Percentiles rank a stretch among this genome's conserved stretches.
Conservation (phyloP, 2,113 vertebrate species). For the Python bivittatus region DNA sequence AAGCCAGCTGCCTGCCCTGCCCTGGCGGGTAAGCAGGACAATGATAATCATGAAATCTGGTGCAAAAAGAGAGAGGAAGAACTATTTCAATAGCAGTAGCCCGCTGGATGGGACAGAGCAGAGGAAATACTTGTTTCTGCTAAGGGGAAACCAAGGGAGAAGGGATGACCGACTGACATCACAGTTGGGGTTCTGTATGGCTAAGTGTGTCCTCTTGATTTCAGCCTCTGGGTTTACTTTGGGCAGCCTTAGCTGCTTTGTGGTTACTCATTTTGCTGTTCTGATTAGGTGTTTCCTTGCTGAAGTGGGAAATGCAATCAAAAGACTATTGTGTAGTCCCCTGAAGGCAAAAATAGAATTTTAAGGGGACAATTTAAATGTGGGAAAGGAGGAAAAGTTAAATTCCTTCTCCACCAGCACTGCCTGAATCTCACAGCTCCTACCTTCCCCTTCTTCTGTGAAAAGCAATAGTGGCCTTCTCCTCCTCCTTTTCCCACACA, state of each 20-base stretch:
- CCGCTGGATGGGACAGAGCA: neutral
- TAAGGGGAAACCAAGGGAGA: neutral
- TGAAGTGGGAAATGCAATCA: neutral
- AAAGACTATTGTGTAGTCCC: neutral
- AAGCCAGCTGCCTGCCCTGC: slow-evolving; percentile 79
- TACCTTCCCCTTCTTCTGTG: neutral
- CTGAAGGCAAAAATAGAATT: no score
- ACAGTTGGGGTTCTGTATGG: neutral
- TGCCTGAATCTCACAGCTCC: neutral
- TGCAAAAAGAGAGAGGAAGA: neutral
- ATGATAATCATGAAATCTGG: rapidly evolving
- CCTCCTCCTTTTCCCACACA: neutral
- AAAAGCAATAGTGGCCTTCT: no score
- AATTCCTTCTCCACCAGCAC: neutral
- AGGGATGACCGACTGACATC: neutral
- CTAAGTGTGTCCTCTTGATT: neutral
- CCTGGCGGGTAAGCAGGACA: slow-evolving; percentile 79
- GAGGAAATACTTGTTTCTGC: neutral
- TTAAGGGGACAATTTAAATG: neutral
- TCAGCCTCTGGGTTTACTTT: neutral
- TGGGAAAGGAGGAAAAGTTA: neutral
- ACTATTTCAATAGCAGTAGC: neutral
- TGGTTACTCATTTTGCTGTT: neutral
- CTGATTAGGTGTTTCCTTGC: no score
- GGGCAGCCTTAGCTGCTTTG: neutral